These are phyloP conservation scores for Bubo bubo DNA, from an alignment of 2,113 vertebrate species.

Conservation along the genomic window DNA sequence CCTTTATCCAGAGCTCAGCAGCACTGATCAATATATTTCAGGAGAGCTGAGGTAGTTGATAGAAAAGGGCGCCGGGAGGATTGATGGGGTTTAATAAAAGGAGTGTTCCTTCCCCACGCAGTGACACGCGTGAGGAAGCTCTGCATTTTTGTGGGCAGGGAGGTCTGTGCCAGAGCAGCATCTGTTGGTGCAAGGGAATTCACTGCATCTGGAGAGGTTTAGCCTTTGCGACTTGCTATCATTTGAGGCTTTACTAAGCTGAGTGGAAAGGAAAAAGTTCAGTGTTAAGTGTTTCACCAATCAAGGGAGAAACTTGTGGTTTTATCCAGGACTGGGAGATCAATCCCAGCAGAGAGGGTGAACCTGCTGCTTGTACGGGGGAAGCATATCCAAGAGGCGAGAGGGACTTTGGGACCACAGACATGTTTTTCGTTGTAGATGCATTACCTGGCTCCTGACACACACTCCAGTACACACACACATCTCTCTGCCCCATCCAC, in stretches of 20 bases:
- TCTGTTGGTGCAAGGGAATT: background rate
- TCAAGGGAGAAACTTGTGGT: background rate
- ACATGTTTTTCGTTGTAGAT: background rate
- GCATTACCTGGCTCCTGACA: background rate
- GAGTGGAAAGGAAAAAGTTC: background rate
- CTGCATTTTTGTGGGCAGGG: background rate
- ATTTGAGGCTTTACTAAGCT: background rate
- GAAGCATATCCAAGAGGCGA: accelerated
- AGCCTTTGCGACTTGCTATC: background rate
- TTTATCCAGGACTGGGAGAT: background rate
- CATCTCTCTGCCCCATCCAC: background rate
- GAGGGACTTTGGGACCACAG: background rate
- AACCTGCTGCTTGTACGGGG: background rate
- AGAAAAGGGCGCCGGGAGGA: background rate
- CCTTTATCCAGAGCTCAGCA: background rate
- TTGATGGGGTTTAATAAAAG: background rate
- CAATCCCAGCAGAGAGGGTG: background rate
- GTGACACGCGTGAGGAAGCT: accelerated
- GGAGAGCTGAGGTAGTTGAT: background rate
- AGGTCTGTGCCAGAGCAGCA: background rate
- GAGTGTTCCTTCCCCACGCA: background rate
- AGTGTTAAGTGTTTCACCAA: background rate
- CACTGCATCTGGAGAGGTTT: background rate
- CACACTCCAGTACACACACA: background rate
- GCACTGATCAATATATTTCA: background rate